These are phyloP conservation scores for Dasysyrphus albostriatus DNA, from an alignment of 2,888 invertebrate species.

Conservation along the genomic window DNA sequence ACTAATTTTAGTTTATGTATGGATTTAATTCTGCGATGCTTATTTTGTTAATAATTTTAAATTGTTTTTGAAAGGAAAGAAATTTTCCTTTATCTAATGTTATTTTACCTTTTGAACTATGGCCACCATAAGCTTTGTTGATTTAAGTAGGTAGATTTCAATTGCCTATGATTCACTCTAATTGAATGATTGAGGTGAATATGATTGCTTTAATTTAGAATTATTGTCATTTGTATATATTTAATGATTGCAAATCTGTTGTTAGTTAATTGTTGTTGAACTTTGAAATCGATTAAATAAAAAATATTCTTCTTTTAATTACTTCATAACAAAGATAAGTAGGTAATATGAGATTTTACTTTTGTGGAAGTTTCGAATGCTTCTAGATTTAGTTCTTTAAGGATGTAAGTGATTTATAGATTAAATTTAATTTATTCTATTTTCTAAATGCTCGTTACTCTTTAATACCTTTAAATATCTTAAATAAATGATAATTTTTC, in stretches of 20 bases:
- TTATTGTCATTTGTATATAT: not conserved
- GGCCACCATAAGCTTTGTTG: not conserved
- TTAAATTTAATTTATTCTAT: not conserved
- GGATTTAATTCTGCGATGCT: too few relatives aligned
- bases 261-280: not conserved
- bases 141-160: not conserved
- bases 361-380: not conserved
- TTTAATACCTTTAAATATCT: not conserved
- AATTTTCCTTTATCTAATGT: too few relatives aligned
- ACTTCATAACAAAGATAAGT: not conserved
- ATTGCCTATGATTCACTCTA: not conserved
- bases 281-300: not conserved
- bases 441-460: not conserved
- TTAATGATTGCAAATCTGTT: not conserved
- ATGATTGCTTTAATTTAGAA: not conserved
- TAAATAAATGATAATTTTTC: not conserved
- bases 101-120: not conserved
- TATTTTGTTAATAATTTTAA: too few relatives aligned
- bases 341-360: not conserved
- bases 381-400: not conserved
- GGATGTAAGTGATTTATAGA: too few relatives aligned
- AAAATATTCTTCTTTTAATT: constrained; percentile 6
- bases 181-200: constrained; percentile 1
- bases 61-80: too few relatives aligned
- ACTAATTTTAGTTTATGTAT: too few relatives aligned